Evolutionary conservation across 2,113 vertebrate genomes (phyloP).

Genomic region (Willisornis vidua): DNA sequence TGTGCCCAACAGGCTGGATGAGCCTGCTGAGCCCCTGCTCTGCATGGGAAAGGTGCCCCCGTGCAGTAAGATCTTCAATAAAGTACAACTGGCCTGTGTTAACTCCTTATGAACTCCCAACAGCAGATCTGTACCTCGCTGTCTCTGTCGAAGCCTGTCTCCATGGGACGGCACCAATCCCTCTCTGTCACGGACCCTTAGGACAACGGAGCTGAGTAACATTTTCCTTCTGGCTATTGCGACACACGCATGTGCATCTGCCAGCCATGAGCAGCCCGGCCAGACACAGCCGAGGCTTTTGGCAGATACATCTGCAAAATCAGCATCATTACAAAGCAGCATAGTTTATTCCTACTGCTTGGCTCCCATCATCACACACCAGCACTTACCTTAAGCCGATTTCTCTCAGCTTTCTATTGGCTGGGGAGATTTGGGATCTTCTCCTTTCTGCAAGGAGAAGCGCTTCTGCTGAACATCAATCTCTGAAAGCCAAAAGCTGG

Average conservation of each 20-base stretch:
- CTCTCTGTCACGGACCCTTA: rapidly evolving
- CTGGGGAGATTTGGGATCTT: neutral
- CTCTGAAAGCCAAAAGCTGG: neutral
- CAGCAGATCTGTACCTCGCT: rapidly evolving
- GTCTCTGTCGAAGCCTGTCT: neutral
- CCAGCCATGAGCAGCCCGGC: neutral
- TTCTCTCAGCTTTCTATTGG: neutral
- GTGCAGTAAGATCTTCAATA: rapidly evolving
- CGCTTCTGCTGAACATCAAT: neutral
- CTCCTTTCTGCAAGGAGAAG: neutral
- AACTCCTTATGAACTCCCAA: neutral
- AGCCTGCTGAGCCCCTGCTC: neutral
- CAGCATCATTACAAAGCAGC: rapidly evolving
- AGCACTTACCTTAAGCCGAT: neutral
- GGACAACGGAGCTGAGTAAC: neutral
- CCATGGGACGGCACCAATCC: rapidly evolving
- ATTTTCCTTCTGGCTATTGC: neutral
- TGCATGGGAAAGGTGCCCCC: rapidly evolving
- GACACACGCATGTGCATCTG: rapidly evolving
- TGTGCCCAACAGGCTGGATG: rapidly evolving
- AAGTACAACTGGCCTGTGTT: neutral
- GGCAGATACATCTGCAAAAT: neutral
- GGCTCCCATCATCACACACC: rapidly evolving
- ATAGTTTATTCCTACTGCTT: neutral
- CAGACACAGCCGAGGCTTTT: neutral